Percentiles rank a stretch among this genome's conserved stretches.
Conservation (phyloP, 2,113 vertebrate species). For the Sphyrna mokarran region DNA sequence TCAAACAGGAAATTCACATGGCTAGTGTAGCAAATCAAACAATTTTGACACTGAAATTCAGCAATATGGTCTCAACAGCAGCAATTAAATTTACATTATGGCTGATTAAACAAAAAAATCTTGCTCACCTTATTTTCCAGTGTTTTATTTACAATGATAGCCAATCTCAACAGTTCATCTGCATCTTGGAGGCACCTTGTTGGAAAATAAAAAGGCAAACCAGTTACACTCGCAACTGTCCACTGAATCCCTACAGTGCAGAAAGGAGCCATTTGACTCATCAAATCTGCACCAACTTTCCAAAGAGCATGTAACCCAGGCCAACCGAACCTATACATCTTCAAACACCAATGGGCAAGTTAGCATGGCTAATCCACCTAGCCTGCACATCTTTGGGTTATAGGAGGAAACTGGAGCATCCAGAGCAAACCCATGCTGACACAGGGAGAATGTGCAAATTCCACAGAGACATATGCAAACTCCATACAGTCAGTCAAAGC, state of each 20-base stretch:
- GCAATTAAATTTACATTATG: background rate
- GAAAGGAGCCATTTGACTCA: background rate
- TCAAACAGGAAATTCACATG: background rate
- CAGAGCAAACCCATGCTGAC: no score
- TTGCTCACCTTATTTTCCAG: slow-evolving; percentile 72
- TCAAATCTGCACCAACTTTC: no score
- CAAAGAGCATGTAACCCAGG: no score
- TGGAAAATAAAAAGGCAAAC: slow-evolving; percentile 38
- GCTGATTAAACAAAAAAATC: background rate
- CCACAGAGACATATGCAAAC: no score
- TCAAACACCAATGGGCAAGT: no score
- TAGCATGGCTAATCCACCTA: no score
- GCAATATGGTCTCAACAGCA: background rate
- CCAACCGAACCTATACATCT: no score
- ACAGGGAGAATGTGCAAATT: no score
- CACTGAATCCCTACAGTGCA: background rate
- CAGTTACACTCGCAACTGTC: background rate
- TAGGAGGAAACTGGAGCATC: no score
- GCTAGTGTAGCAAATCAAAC: background rate
- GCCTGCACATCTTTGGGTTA: no score
- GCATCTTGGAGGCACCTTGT: slow-evolving; percentile 80
- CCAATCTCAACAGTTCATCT: slow-evolving; percentile 74
- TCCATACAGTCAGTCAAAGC: no score
- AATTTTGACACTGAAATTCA: background rate
- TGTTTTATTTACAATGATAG: slow-evolving; percentile 66